Conservation (phyloP, 1,140 invertebrate species). For the Potamilus streckersoni region DNA sequence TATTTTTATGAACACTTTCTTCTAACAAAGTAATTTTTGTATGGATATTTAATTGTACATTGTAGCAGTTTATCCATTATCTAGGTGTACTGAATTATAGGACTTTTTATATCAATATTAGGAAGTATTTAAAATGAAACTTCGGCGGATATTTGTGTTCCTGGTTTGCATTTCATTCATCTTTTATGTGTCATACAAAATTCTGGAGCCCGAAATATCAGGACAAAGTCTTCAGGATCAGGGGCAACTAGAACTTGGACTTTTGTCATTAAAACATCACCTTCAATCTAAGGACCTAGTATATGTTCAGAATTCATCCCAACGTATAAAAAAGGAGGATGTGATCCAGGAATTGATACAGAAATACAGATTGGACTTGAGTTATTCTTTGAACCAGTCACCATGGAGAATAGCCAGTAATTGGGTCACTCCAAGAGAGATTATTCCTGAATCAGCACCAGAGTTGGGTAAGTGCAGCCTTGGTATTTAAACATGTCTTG, state of each 20-base stretch:
- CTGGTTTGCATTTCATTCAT: not conserved
- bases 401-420: conserved; percentile 11
- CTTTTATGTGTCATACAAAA: conserved; percentile 8
- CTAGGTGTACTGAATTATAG: no score
- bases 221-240: not conserved
- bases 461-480: conserved; percentile 19
- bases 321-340: not conserved
- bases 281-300: no score
- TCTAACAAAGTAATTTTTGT: no score
- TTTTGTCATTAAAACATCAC: no score
- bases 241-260: no score
- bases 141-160: not conserved
- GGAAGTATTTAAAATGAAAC: not conserved
- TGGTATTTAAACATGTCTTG: not conserved
- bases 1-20: no score
- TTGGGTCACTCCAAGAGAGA: conserved; percentile 8
- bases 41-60: no score
- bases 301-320: no score
- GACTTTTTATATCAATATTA: not conserved
- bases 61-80: no score
- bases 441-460: conserved; percentile 14
- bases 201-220: conserved; percentile 4
- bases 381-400: conserved; percentile 2
- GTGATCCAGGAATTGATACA: conserved; percentile 2
- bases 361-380: conserved; percentile 17